Percentiles rank a stretch among this genome's conserved stretches.
These are phyloP conservation scores for Heliconius charithonia DNA, from an alignment of 2,888 invertebrate species.

Conservation along the genomic window DNA sequence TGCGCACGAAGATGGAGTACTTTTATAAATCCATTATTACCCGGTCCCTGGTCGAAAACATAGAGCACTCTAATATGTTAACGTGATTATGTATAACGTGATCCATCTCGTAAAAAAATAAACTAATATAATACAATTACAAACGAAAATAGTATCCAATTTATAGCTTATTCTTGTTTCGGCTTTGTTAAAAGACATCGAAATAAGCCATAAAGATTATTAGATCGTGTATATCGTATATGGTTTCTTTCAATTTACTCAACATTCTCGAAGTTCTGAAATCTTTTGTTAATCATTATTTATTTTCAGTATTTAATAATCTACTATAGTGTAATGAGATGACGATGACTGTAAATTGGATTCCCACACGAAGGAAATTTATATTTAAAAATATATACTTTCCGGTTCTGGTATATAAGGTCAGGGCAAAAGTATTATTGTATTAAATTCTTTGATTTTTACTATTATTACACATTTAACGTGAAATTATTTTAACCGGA, in stretches of 20 bases:
- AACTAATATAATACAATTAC: slow-evolving; percentile 4
- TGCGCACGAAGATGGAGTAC: background rate
- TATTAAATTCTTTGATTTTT: too few species aligned
- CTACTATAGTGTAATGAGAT: background rate
- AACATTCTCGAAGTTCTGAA: background rate
- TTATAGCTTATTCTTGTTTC: background rate
- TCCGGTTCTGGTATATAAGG: too few species aligned
- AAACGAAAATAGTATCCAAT: background rate
- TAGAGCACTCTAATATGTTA: background rate
- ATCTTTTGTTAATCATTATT: background rate
- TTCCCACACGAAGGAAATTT: too few species aligned
- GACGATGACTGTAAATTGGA: too few species aligned
- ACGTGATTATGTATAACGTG: background rate
- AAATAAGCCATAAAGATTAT: background rate
- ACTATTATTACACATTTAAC: too few species aligned
- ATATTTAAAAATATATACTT: too few species aligned
- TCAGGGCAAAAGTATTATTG: too few species aligned
- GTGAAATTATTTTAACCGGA: too few species aligned
- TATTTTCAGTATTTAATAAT: background rate
- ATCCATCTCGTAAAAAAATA: slow-evolving; percentile 9
- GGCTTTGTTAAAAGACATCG: slow-evolving; percentile 3
- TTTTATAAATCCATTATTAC: slow-evolving; percentile 2
- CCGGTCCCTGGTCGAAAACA: background rate
- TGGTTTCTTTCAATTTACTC: background rate
- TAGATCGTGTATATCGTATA: background rate